Evolutionary conservation across 2,888 invertebrate species (phyloP), one percentile per base, ranked within the genome.

Genomic region (Oeneis ivallda): DNA sequence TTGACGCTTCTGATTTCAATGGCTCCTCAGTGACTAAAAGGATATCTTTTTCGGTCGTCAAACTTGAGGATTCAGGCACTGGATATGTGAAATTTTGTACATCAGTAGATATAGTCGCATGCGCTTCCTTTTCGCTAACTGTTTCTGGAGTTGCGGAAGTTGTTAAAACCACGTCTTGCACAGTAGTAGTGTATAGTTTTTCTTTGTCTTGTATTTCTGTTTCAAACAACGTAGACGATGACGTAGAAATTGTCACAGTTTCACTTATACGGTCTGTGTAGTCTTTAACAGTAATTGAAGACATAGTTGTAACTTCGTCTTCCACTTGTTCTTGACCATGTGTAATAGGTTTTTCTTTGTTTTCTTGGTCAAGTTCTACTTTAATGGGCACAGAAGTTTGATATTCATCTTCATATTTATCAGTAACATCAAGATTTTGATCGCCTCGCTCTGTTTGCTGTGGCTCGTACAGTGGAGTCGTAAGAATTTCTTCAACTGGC

Each of bases 371-470:
- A 37, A 39, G 37, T 17, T 52, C 41, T 45, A 34, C 64, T 65
- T 70, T 59, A 15, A 71, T 72, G 5, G 74, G 58, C 63, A 71
- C 67, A 17, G 73, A 67, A 11, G 76, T 72, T 64, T 58, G 50
- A 13, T 59, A 52, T 19, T 74, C 67, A 37, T 76, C 74, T 73
- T 75, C 66, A 67, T 65, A 64, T 73, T 74, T 60, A 71, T 72
- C 9, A 69, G 54, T 49, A 66, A 69, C 64, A 74, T 75, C 45
- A 68, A 64, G 58, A 67, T 62, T 50, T 66, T 75, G 70, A 62
- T 77, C 74, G 64, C 75, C 75, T 17, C 69, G 71, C 67, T 73
- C 76, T 50, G 73, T 71, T 65, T 71, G 66, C n/a, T 68, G 66
- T 39, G 49, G 17, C 64, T 74, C 74, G 54, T 70, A 56, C 47